A percentile compares a stretch with the other conserved stretches of the same genome.
These are phyloP conservation scores for Luscinia megarhynchos DNA, from an alignment of 2,797 vertebrate species.

Conservation along the genomic window DNA sequence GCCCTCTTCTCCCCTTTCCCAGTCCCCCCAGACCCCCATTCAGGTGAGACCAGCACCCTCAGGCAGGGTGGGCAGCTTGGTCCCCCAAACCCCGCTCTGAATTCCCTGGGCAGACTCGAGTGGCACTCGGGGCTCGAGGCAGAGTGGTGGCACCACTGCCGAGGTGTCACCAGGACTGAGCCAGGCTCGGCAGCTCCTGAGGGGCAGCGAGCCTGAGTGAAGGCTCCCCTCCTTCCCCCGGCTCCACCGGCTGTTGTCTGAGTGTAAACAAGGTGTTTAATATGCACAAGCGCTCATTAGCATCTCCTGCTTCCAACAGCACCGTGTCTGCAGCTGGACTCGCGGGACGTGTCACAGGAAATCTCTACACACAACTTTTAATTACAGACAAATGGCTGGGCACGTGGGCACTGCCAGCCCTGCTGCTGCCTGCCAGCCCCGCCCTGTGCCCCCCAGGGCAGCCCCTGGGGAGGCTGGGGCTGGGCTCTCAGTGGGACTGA, in stretches of 20 bases:
- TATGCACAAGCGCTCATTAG: constrained; percentile 78
- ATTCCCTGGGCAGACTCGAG: no score
- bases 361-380: constrained; percentile 76
- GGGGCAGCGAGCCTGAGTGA: not conserved
- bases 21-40: not conserved
- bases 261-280: constrained; percentile 77
- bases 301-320: constrained; percentile 66
- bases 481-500: fast-evolving
- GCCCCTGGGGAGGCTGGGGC: no score
- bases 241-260: constrained; percentile 66
- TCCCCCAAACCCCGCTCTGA: not conserved
- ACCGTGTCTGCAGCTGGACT: constrained; percentile 71
- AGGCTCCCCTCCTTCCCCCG: constrained; percentile 34
- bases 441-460: not conserved
- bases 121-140: not conserved
- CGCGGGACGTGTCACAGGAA: constrained; percentile 75
- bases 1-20: not conserved
- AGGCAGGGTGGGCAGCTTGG: not conserved
- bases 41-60: not conserved
- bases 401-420: not conserved
- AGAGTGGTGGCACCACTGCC: not conserved
- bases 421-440: not conserved
- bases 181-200: not conserved
- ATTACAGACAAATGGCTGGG: constrained; percentile 75
- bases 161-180: not conserved